Conservation (phyloP, 1,140 invertebrate genomes). For the Drosophila sucinea region DNA sequence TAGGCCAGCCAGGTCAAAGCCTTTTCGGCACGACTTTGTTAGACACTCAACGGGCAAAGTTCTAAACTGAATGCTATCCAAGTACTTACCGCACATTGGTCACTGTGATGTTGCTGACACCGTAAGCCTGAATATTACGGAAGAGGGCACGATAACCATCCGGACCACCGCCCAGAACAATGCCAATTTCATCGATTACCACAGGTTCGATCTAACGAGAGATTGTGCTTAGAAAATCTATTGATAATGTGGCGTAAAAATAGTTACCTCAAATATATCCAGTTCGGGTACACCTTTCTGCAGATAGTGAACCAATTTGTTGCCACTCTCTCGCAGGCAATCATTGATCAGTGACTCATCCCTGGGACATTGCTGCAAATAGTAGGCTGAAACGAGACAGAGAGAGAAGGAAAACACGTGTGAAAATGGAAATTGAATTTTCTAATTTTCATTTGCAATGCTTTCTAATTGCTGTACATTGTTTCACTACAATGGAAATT, state of each 20-base stretch:
- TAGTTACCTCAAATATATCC: slow-evolving; percentile 85
- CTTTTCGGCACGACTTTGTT: background rate
- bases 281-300: slow-evolving; percentile 88
- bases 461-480: slow-evolving; percentile 40
- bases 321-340: slow-evolving; percentile 89
- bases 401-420: slow-evolving; percentile 8
- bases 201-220: slow-evolving; percentile 88
- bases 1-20: background rate
- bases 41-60: slow-evolving; percentile 2
- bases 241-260: background rate
- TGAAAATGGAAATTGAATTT: background rate
- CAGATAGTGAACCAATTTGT: slow-evolving; percentile 88
- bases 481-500: slow-evolving; percentile 32
- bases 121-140: slow-evolving; percentile 90
- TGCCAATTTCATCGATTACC: slow-evolving; percentile 90
- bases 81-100: slow-evolving; percentile 88
- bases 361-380: slow-evolving; percentile 88
- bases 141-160: slow-evolving; percentile 91
- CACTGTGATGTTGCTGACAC: slow-evolving; percentile 90
- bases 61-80: background rate
- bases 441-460: slow-evolving; percentile 16
- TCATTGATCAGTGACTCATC: slow-evolving; percentile 88
- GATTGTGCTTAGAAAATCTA: background rate
- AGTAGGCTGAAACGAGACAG: slow-evolving; percentile 84
- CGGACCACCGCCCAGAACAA: slow-evolving; percentile 89